phyloP scores from a whole-genome alignment of 1,140 invertebrate genomes.

The Musca vetustissima region DNA sequence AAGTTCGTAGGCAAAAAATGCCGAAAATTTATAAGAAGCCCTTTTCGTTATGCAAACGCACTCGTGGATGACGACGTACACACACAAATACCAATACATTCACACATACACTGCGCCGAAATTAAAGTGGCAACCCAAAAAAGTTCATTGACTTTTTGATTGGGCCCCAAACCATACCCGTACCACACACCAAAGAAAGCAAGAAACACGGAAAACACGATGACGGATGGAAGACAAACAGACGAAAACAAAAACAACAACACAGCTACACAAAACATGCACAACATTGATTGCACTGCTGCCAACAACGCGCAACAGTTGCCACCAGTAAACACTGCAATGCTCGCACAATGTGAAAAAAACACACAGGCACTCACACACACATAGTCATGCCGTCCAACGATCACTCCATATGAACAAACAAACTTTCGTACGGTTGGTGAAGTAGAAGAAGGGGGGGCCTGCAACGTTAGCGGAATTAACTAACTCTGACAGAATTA shows the following conservation, averaged over 20 bases:
- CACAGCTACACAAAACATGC: background rate
- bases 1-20: constrained; percentile 21
- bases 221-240: background rate
- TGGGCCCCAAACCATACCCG: too few relatives aligned
- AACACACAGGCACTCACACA: too few relatives aligned
- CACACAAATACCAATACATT: too few relatives aligned
- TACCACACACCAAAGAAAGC: too few relatives aligned
- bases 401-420: too few relatives aligned
- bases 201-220: too few relatives aligned
- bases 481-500: constrained; percentile 8
- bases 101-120: background rate
- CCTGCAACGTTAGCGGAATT: background rate
- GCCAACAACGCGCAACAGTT: constrained; percentile 17
- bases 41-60: constrained; percentile 6
- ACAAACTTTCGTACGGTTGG: background rate
- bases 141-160: constrained; percentile 17
- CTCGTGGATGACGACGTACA: background rate
- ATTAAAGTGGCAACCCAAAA: constrained; percentile 10
- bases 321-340: constrained; percentile 6
- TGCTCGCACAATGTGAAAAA: too few relatives aligned
- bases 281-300: background rate
- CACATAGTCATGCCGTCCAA: too few relatives aligned
- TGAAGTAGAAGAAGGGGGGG: background rate
- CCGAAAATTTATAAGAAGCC: too few relatives aligned
- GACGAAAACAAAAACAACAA: too few relatives aligned